Base-by-base conservation (phyloP, 2,113 vertebrate species). In the Ceuthmochares aereus region DNA sequence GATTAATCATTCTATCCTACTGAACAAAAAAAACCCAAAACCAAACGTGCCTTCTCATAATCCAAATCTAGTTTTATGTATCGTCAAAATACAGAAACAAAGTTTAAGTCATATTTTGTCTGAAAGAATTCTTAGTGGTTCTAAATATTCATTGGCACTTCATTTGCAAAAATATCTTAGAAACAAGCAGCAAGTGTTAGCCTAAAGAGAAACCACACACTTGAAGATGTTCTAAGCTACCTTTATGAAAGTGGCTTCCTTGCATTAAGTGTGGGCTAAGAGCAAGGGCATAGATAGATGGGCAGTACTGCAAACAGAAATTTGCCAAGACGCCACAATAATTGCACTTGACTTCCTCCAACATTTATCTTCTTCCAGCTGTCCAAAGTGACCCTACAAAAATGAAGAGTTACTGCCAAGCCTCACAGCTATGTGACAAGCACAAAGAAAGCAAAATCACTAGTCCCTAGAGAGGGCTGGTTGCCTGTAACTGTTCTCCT, bases 241-340 rank as follows among this genome's bases (percentile, higher is more conserved):
- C 34, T 92, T 25, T 75, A 75, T 0, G 0, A 9, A 75, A 80
- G 40, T 9, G 43, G 20, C 47, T 75, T 91, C 45, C 30, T 66
- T 4, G 0, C 8, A 51, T 0, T 3, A 49, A n/a, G 30, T 5
- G 4, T 17, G 13, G 6, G 32, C 58, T 72, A 72, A 27, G 20
- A 66, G 32, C 36, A 80, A 85, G 69, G 34, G 42, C 32, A 27
- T 27, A 26, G 49, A 55, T 20, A 87, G 64, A 55, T 4, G 3
- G 19, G 36, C 20, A 66, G 34, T 8, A 77, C 52, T 36, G 73
- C 36, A 56, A 22, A 72, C 13, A 72, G n/a, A 34, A 67, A 45
- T 56, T 58, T 32, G 17, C 60, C 56, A 56, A 79, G 55, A 18
- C n/a, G 58, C 7, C 14, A 1, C 8, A 75, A 68, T 25, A 80